Base-by-base conservation (phyloP, 2,113 vertebrate species). In the Nymphicus hollandicus region DNA sequence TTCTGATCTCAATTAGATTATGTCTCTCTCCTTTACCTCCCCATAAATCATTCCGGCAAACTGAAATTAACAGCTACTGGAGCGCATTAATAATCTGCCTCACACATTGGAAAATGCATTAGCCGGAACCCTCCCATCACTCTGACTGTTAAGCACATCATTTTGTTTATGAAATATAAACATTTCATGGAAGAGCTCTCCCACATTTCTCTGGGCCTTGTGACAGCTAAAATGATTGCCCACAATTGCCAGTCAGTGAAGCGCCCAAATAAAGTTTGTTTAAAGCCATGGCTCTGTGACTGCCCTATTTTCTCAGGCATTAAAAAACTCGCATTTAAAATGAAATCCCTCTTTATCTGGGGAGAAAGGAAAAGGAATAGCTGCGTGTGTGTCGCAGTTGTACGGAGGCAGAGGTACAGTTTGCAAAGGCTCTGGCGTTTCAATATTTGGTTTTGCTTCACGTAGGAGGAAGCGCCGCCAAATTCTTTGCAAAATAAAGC, bases 1-100 rank as follows among this genome's bases (percentile, higher is more conserved):
- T 99, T 99, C 98, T 99, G 99, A 99, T 99, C 99, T 99, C 99
- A 99, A 99, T 99, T 99, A 99, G 99, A 99, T 99, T 98, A 98
- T 98, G 98, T 98, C 98, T 98, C 98, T 98, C 98, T 99, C 98
- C 98, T 97, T 98, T 98, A 98, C 98, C 98, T 98, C 97, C 98
- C 98, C 99, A 99, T 99, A 99, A 99, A 99, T 99, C 99, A 99
- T 99, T 98, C 98, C 98, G 13, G 98, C 98, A 99, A 99, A 99
- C 98, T 99, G 99, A 99, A 99, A 99, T 99, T 99, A 99, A 99
- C 99, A 99, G 99, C 99, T 99, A 99, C 98, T 99, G 99, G 98
- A 99, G 99, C 99, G 98, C 99, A 99, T 99, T 99, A 99, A 99
- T 99, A 99, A 99, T 99, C 99, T 98, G 97, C 98, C 98, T 98